Base-by-base conservation (phyloP, 2,797 vertebrate species). In the Galagoides demidoff region DNA sequence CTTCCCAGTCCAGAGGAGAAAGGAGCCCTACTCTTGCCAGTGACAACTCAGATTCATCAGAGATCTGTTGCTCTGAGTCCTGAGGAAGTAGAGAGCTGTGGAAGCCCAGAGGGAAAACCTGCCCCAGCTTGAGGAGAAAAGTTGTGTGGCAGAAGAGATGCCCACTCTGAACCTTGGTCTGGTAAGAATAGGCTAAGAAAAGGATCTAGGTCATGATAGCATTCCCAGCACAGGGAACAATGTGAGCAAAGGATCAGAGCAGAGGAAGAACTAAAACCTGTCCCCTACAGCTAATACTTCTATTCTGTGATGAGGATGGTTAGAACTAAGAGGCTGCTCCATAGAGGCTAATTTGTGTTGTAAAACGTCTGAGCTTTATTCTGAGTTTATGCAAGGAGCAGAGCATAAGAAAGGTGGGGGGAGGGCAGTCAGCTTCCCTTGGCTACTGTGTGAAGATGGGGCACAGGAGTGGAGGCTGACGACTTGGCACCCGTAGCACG, bases 341-440 rank as follows among this genome's bases (percentile, higher is more conserved):
- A 10, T 61, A 77, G 70, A 68, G 29, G 57, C 22, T 27, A 68
- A 76, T 23, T 34, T 37, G 14, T 43, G 23, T 20, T 66, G 55
- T 87, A 82, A 90, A 87, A 94, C 7, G 39, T 70, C 13, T 68
- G n/a, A 64, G 45, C 45, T 92, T 77, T 57, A 77, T 79, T 85
- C 52, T 59, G 57, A 94, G 74, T 20, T 77, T 73, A 29, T 31
- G n/a, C 22, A 73, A 79, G 63, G 45, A 61, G 20, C 31, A 3
- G 76, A 70, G 49, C 29, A 71, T 31, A 71, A 71, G 29, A 76
- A 70, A 59, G 4, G 34, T 29, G 12, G 16, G 20, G 39, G 23
- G 31, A 5, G 13, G 9, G 55, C 52, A n/a, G 22, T 59, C 49
- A 76, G 27, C 31, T 86, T 77, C 34, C 49, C 25, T 85, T 78